Evolutionary conservation across 2,888 invertebrate genomes (phyloP).

Genomic region (Orchestes rusci): DNA sequence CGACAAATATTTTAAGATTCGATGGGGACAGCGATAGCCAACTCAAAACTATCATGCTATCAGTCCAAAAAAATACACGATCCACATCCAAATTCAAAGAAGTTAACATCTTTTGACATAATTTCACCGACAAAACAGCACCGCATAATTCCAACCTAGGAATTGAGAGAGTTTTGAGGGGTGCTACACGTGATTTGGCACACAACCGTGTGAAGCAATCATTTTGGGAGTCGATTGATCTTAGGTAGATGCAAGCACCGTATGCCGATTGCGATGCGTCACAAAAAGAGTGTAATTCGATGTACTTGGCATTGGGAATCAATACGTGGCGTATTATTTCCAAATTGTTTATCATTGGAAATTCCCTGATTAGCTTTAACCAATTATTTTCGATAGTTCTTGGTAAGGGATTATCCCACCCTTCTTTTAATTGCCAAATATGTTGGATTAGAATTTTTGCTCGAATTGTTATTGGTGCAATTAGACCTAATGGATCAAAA

Average conservation of each 20-base stretch:
- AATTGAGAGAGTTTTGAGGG: not conserved
- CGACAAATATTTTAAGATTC: too few species aligned
- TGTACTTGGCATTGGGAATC: not conserved
- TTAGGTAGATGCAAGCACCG: constrained; percentile 1
- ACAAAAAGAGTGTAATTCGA: constrained; percentile 7
- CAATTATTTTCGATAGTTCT: not conserved
- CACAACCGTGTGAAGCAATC: not conserved
- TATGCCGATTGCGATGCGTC: constrained; percentile 8
- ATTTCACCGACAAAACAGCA: too few species aligned
- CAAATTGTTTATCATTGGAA: not conserved
- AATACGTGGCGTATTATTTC: not conserved
- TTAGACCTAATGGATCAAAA: constrained; percentile 1
- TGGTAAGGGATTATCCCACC: not conserved
- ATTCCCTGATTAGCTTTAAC: not conserved
- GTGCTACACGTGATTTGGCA: not conserved
- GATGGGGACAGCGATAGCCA: too few species aligned
- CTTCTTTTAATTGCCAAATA: not conserved
- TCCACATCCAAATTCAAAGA: not conserved
- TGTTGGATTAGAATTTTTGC: constrained; percentile 1
- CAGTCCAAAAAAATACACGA: constrained; percentile 9
- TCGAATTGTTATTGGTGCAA: not conserved
- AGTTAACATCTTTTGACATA: too few species aligned
- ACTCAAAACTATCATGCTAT: too few species aligned
- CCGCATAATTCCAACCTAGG: too few species aligned
- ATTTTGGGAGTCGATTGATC: not conserved